These are phyloP conservation scores for Heliothis virescens DNA, from an alignment of 1,140 invertebrate species.

Conservation along the genomic window DNA sequence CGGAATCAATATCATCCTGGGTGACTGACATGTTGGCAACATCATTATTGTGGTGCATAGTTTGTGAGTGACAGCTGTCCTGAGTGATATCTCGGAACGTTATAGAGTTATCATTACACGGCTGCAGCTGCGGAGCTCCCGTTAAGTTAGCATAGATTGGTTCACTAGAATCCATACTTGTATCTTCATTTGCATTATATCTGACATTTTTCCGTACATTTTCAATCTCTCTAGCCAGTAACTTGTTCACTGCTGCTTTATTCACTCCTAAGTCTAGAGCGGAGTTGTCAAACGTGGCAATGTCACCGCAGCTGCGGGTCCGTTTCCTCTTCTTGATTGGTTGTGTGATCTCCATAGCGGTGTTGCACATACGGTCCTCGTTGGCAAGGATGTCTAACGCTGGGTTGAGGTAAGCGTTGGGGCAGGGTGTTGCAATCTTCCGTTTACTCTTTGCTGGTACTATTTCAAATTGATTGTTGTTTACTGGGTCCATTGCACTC, in stretches of 20 bases:
- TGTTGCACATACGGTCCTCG: slow-evolving; percentile 84
- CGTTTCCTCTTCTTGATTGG: slow-evolving; percentile 78
- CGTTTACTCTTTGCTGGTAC: slow-evolving; percentile 75
- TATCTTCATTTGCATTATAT: not conserved
- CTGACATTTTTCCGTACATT: slow-evolving; percentile 81
- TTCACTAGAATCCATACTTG: slow-evolving; percentile 51
- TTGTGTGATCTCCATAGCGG: slow-evolving; percentile 80
- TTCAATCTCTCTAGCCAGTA: slow-evolving; percentile 76
- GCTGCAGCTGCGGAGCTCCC: slow-evolving; percentile 50
- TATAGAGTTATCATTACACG: slow-evolving; percentile 19
- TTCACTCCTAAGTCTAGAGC: slow-evolving; percentile 79
- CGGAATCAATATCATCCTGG: slow-evolving; percentile 67
- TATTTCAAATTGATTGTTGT: slow-evolving; percentile 85
- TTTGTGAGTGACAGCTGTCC: not conserved
- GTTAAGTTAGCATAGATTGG: slow-evolving; percentile 75
- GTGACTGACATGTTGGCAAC: not conserved
- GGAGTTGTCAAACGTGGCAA: slow-evolving; percentile 80
- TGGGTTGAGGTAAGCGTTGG: slow-evolving; percentile 82
- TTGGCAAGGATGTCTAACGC: slow-evolving; percentile 80
- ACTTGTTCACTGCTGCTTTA: slow-evolving; percentile 77
- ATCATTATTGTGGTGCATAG: slow-evolving; percentile 28
- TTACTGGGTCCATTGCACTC: slow-evolving; percentile 74
- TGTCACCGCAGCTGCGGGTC: slow-evolving; percentile 75
- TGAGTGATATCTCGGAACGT: slow-evolving; percentile 29
- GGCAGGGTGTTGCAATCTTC: slow-evolving; percentile 73